Conservation (phyloP, 2,888 invertebrate species). For the Drosophila stalkeri region DNA sequence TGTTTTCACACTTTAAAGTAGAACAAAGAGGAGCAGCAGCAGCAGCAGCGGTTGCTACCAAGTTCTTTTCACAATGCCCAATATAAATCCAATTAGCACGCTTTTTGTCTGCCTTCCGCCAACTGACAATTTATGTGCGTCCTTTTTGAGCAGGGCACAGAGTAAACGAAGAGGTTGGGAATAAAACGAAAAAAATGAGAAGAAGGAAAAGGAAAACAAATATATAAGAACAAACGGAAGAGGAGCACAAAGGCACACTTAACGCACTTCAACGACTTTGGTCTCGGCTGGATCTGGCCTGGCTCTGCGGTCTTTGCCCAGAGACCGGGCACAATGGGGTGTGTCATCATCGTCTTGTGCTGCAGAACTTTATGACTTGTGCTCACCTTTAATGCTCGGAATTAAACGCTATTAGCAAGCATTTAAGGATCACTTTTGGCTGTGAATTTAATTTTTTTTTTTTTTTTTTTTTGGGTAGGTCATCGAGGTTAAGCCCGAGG, state of each 20-base stretch:
- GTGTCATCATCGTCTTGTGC: slow-evolving; percentile 43
- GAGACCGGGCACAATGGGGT: slow-evolving; percentile 35
- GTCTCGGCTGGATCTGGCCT: slow-evolving; percentile 10
- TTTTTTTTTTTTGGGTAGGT: slow-evolving; percentile 53
- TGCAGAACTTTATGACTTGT: slow-evolving; percentile 76
- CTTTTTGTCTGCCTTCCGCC: slow-evolving; percentile 65
- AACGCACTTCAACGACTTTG: slow-evolving; percentile 29
- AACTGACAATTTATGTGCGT: slow-evolving; percentile 43
- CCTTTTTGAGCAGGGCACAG: neutral
- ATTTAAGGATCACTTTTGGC: slow-evolving; percentile 73
- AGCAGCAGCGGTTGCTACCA: slow-evolving; percentile 45
- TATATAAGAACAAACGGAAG: slow-evolving; percentile 49
- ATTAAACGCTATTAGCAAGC: slow-evolving; percentile 81
- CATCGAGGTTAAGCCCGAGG: slow-evolving; percentile 33
- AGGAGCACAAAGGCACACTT: slow-evolving; percentile 60
- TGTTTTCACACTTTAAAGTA: slow-evolving; percentile 54
- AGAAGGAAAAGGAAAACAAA: slow-evolving; percentile 24
- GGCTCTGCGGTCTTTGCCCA: slow-evolving; percentile 7
- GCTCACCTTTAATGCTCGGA: slow-evolving; percentile 74
- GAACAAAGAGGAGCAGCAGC: slow-evolving; percentile 22
- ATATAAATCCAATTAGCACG: slow-evolving; percentile 81
- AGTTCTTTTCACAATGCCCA: slow-evolving; percentile 44
- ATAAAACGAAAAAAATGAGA: no score
- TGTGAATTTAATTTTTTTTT: neutral
- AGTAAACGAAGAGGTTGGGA: neutral